A percentile compares a stretch with the other conserved stretches of the same genome.
Evolutionary conservation across 2,888 invertebrate genomes (phyloP).

Genomic region (Tanytarsus gracilentus): DNA sequence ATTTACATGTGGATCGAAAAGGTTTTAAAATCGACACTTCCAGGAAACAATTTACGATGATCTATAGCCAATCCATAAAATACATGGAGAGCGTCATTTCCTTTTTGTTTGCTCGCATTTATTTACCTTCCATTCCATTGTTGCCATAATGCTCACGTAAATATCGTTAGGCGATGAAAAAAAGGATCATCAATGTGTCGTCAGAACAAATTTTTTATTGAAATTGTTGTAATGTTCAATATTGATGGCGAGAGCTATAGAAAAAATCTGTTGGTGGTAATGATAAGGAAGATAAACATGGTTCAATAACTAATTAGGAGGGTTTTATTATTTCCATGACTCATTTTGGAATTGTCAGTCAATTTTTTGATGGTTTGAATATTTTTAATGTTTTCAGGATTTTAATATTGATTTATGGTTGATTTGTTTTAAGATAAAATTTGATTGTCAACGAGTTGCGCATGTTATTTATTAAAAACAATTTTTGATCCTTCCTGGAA

Average conservation of each 20-base stretch:
- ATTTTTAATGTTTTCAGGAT: too few relatives aligned
- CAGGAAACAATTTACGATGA: slow-evolving; percentile 2
- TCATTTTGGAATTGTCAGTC: not conserved
- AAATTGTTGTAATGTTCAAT: too few relatives aligned
- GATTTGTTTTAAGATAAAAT: too few relatives aligned
- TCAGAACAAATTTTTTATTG: not conserved
- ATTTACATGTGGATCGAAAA: too few relatives aligned
- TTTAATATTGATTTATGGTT: too few relatives aligned
- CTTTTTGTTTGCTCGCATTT: not conserved
- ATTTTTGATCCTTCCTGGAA: too few relatives aligned
- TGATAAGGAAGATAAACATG: not conserved
- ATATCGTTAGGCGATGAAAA: not conserved
- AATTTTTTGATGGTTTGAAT: too few relatives aligned
- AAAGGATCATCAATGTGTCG: not conserved
- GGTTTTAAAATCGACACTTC: too few relatives aligned
- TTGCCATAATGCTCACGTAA: not conserved
- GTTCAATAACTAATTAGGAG: not conserved
- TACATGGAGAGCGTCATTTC: not conserved
- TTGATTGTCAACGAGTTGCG: too few relatives aligned
- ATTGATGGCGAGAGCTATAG: too few relatives aligned
- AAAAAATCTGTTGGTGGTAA: too few relatives aligned
- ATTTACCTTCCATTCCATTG: not conserved
- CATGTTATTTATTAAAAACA: too few relatives aligned
- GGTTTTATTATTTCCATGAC: not conserved
- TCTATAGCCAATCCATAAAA: not conserved